Evolutionary conservation across 2,113 vertebrate genomes (phyloP).

Genomic region (Ageneiosus marmoratus): DNA sequence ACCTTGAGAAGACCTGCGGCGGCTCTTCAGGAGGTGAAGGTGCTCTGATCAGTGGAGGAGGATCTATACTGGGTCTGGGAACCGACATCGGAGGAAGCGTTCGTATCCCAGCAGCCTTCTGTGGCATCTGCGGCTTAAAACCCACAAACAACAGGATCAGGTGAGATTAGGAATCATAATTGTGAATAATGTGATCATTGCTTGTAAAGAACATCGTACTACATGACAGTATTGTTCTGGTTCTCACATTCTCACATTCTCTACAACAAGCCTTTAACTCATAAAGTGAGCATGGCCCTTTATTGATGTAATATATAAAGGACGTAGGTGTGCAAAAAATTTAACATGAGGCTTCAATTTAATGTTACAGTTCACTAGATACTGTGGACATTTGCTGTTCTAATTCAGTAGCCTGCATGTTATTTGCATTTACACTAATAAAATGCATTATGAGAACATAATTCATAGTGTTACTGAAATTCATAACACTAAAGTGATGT

Average conservation of each 20-base stretch:
- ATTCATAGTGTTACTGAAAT: too few species aligned
- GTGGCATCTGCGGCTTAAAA: conserved; percentile 73
- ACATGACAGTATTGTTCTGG: too few species aligned
- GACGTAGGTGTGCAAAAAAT: too few species aligned
- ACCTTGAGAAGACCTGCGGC: conserved; percentile 71
- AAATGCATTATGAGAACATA: neutral
- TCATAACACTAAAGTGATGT: neutral
- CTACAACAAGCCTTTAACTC: too few species aligned
- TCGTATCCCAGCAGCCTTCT: conserved; percentile 71
- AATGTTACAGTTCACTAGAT: too few species aligned
- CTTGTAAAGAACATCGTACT: neutral
- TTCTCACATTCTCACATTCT: too few species aligned
- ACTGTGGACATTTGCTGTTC: too few species aligned
- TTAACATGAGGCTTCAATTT: too few species aligned
- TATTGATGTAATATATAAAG: too few species aligned
- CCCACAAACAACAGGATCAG: conserved; percentile 68
- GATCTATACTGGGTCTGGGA: conserved; percentile 74
- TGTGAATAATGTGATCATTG: neutral
- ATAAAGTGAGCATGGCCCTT: too few species aligned
- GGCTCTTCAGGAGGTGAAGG: conserved; percentile 75
- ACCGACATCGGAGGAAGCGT: conserved; percentile 72
- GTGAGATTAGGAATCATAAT: conserved; percentile 31
- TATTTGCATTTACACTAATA: too few species aligned
- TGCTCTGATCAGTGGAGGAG: conserved; percentile 69
- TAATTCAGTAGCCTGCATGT: too few species aligned